Evolutionary conservation across 1,140 invertebrate species (phyloP).

Genomic region (Melanaphis sacchari): DNA sequence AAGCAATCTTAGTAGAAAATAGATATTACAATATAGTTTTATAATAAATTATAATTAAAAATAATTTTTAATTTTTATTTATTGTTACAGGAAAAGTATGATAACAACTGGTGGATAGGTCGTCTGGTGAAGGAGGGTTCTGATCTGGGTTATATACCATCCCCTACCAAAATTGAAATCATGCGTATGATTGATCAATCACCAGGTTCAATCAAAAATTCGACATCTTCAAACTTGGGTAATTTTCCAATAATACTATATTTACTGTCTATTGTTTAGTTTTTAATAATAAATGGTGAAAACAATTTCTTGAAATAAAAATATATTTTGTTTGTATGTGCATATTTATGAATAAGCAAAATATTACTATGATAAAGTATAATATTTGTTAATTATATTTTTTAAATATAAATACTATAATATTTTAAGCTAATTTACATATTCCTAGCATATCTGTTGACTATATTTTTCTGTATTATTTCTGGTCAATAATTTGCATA

Average conservation of each 20-base stretch:
- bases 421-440: no score
- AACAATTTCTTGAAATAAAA: no score
- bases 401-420: no score
- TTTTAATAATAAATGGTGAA: not conserved
- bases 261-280: not conserved
- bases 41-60: not conserved
- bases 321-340: not conserved
- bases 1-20: not conserved
- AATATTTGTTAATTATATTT: not conserved
- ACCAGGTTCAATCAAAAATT: not conserved
- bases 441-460: no score
- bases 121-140: slow-evolving; percentile 94
- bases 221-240: not conserved
- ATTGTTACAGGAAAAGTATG: slow-evolving; percentile 89
- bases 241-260: not conserved
- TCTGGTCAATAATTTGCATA: not conserved
- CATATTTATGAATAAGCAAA: not conserved
- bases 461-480: not conserved
- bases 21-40: not conserved
- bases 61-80: not conserved
- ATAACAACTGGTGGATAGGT: slow-evolving; percentile 99
- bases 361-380: no score
- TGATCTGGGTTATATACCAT: slow-evolving; percentile 99
- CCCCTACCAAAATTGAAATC: slow-evolving; percentile 94
- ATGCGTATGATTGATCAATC: not conserved